Base-by-base conservation (phyloP, 2,888 invertebrate genomes). In the Nezara viridula region DNA sequence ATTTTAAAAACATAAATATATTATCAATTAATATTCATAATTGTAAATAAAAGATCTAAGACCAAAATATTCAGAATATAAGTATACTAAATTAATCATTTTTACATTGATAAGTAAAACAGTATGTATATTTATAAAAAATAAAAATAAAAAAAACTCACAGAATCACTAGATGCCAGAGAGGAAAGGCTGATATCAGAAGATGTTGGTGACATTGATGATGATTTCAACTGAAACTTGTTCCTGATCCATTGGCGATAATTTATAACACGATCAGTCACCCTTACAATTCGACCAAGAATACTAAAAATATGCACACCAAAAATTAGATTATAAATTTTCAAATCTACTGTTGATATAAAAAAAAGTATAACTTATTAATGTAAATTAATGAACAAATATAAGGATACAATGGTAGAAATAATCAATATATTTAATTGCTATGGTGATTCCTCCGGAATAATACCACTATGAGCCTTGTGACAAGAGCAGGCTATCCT, bases 251-350 rank as follows among this genome's bases (percentile, higher is more conserved):
- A 95, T 90, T 93, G 93, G 89, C 96, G 94, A 92, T 96, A 96
- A 50, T 95, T 94, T 91, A 96, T 95, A 85, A 99, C 98, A 94
- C 98, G 98, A 93, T 98, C 98, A 85, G 98, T 98, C 90, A 99
- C 96, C 92, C 97, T 95, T 92, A 99, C 95, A 91, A 99, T 97
- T 92, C 98, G 96, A 66, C 98, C 98, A 91, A 99, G 94, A 93
- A 97, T 96, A 93, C 95, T 95, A 91, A 73, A 92, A 92, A 89
- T 89, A 32, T 19, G 16, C 14, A 32, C 32, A 32, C 6, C 1
- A 66, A 32, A 60, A 66, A 66, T 66, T 66, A 66, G 5, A 66
- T 60, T 27, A 27, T 19, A 66, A 32, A 66, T 32, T 66, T 66
- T 6, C 3, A 66, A 66, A 16, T 32, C 32, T 32, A 19, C 6